Percentiles rank a stretch among this genome's conserved stretches.
phyloP scores from a whole-genome alignment of 2,113 vertebrate genomes.

The Fregata magnificens region DNA sequence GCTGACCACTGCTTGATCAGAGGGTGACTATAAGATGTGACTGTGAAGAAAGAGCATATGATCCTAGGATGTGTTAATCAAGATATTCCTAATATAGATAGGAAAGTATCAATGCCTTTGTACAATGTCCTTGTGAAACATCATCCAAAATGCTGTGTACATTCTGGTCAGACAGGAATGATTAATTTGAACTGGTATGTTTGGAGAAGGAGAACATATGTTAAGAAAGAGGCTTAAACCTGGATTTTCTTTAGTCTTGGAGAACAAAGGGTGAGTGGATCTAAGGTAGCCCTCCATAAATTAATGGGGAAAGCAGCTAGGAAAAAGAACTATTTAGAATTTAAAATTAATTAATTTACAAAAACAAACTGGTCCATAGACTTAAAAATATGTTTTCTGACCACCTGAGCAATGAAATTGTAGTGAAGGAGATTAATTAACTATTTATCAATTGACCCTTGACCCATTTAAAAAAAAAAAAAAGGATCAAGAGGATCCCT shows the following conservation, averaged over 20 bases:
- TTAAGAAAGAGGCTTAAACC: conserved; percentile 1
- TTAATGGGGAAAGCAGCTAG: not conserved
- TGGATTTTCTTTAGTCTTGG: not conserved
- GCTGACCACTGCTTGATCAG: not conserved
- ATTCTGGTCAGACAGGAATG: not conserved
- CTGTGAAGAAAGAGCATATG: not conserved
- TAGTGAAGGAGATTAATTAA: not conserved
- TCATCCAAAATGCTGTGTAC: not conserved
- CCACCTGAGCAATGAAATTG: not conserved
- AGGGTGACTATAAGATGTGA: not conserved
- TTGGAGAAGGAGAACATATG: not conserved
- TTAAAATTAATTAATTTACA: not conserved
- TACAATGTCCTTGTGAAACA: not conserved
- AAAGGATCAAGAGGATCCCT: not conserved
- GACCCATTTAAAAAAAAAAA: not conserved
- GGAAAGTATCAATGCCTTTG: not conserved
- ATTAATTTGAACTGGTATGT: not conserved
- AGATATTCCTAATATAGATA: not conserved
- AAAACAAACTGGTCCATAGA: not conserved
- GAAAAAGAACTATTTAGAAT: not conserved
- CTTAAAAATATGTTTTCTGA: not conserved
- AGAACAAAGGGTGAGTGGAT: not conserved
- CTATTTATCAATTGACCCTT: not conserved
- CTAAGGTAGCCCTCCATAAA: not conserved
- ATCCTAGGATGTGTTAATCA: not conserved